Conservation (phyloP, 2,113 vertebrate genomes). For the Lasiurus borealis region DNA sequence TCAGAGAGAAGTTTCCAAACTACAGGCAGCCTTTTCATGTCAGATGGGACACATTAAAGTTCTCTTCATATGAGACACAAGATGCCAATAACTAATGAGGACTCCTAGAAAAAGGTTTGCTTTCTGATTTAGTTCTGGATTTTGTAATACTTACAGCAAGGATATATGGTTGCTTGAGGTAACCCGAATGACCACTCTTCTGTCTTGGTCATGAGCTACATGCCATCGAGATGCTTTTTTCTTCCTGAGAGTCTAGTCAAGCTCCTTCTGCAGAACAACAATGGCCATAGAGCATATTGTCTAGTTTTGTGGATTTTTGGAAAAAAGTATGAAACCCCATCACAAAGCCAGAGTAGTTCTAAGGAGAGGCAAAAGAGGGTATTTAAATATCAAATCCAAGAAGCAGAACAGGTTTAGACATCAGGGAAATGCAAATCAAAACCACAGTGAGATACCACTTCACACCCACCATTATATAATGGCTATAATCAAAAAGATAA, state of each 20-base stretch:
- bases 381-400: constrained; percentile 44
- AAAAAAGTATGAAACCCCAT: not conserved
- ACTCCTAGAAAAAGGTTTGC: constrained; percentile 14
- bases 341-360: not conserved
- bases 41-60: not conserved
- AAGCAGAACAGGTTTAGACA: not conserved
- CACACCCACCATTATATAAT: not conserved
- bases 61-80: constrained; percentile 4
- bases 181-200: not conserved
- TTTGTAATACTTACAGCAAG: not conserved
- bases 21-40: not conserved
- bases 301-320: not conserved
- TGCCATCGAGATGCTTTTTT: not conserved
- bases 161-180: not conserved
- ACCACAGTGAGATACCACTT: not conserved
- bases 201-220: not conserved
- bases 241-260: not conserved
- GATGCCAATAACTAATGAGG: constrained; percentile 1
- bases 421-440: constrained; percentile 53
- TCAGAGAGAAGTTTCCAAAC: not conserved
- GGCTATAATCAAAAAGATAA: not conserved
- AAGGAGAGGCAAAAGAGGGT: not conserved
- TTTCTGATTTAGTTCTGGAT: constrained; percentile 31
- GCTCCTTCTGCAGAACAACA: not conserved
- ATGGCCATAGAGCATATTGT: not conserved